These are phyloP conservation scores for Pemphigus obesinymphae DNA, from an alignment of 1,140 invertebrate species.

Conservation along the genomic window DNA sequence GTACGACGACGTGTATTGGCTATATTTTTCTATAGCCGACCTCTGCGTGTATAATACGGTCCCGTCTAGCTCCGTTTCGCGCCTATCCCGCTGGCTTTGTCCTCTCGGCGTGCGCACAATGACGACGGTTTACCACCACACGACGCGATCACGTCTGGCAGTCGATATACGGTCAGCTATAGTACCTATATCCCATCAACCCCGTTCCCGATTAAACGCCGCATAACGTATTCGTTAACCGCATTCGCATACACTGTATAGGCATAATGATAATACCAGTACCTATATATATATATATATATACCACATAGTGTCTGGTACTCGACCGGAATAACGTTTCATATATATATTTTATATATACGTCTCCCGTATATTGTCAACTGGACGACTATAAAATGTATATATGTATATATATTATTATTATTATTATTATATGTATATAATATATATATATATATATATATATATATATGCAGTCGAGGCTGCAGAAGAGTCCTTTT, in stretches of 20 bases:
- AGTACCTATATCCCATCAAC: constrained; percentile 6
- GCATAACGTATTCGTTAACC: background rate
- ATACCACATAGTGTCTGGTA: background rate
- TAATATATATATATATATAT: background rate
- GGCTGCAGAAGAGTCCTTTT: background rate
- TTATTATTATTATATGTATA: background rate
- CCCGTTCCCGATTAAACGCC: constrained; percentile 18
- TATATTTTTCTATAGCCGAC: constrained; percentile 1
- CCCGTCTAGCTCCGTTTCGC: background rate
- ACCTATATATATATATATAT: constrained; percentile 29
- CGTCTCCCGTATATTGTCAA: background rate
- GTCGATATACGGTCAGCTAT: background rate
- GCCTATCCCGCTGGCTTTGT: background rate
- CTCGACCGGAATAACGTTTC: constrained; percentile 9
- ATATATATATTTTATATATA: background rate
- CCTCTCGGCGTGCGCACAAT: background rate
- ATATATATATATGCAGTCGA: background rate
- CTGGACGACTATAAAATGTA: background rate
- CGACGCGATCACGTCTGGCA: background rate
- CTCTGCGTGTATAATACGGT: background rate
- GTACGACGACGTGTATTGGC: background rate
- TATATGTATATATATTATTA: background rate
- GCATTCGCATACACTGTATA: background rate
- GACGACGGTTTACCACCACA: background rate
- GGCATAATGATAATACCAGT: background rate